Evolutionary conservation across 2,888 invertebrate genomes (phyloP).

Genomic region (Oscheius sp.): DNA sequence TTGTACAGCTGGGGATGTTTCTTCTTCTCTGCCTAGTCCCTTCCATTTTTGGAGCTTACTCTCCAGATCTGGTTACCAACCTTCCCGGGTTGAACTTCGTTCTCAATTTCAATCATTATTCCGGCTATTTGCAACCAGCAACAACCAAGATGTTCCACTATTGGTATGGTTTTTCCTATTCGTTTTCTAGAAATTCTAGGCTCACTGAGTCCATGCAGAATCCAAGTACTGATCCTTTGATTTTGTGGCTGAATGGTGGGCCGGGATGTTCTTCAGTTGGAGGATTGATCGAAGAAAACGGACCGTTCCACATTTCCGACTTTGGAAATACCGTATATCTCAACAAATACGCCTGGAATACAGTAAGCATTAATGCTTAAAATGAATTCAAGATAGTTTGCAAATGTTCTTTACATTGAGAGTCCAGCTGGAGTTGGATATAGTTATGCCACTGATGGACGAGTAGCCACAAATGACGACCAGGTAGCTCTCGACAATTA

Average conservation of each 20-base stretch:
- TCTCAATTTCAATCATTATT: constrained; percentile 71
- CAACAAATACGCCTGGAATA: constrained; percentile 67
- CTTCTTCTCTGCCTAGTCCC: constrained; percentile 1
- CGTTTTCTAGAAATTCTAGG: constrained; percentile 59
- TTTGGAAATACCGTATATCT: constrained; percentile 54
- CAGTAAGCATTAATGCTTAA: constrained; percentile 35
- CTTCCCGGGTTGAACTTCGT: constrained; percentile 48
- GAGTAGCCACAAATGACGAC: constrained; percentile 68
- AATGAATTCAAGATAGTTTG: constrained; percentile 64
- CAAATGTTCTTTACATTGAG: constrained; percentile 74
- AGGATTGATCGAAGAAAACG: constrained; percentile 71
- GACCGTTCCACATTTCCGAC: constrained; percentile 70
- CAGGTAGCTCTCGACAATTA: constrained; percentile 72
- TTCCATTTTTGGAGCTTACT: background rate
- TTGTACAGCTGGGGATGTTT: background rate
- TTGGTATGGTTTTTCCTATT: constrained; percentile 71
- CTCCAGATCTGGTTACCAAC: constrained; percentile 29
- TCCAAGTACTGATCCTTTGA: constrained; percentile 70
- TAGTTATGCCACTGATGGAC: constrained; percentile 72
- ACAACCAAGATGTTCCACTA: constrained; percentile 71
- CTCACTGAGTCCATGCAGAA: constrained; percentile 70
- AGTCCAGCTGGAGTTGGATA: constrained; percentile 75
- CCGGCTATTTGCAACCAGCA: constrained; percentile 71
- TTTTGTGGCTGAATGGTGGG: constrained; percentile 73
- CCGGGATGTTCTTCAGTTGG: constrained; percentile 70